These are phyloP conservation scores for Pasiphila rectangulata DNA, from an alignment of 2,888 invertebrate species.

Conservation along the genomic window DNA sequence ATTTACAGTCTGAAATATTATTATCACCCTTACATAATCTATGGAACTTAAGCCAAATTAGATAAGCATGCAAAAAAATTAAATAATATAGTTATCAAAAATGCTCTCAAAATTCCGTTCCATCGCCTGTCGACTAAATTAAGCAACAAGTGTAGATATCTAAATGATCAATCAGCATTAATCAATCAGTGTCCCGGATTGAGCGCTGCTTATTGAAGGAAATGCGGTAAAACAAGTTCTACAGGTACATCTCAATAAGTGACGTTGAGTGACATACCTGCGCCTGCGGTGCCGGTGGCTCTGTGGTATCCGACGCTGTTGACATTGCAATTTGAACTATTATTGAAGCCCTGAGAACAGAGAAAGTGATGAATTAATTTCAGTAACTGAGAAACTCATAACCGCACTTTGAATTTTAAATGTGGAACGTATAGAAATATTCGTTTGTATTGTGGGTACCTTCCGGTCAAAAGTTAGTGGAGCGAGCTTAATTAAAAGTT, in stretches of 20 bases:
- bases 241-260: slow-evolving; percentile 23
- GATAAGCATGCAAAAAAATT: no score
- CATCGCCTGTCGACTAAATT: background rate
- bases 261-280: slow-evolving; percentile 33
- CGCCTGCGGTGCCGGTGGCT: slow-evolving; percentile 37
- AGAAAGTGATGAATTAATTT: slow-evolving; percentile 25
- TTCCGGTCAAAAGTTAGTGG: no score
- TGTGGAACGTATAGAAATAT: no score
- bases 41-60: no score
- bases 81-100: background rate
- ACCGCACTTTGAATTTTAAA: no score
- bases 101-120: background rate
- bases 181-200: slow-evolving; percentile 22
- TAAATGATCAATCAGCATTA: slow-evolving; percentile 11
- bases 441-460: no score
- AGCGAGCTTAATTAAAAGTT: no score
- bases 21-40: no score
- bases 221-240: slow-evolving; percentile 19
- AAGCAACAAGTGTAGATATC: slow-evolving; percentile 8
- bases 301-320: slow-evolving; percentile 53
- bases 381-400: no score
- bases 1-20: no score
- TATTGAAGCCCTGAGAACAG: slow-evolving; percentile 58
- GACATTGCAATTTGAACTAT: slow-evolving; percentile 55
- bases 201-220: slow-evolving; percentile 14